These are phyloP conservation scores for Thamnaconus septentrionalis DNA, from an alignment of 2,113 vertebrate species.

Conservation along the genomic window DNA sequence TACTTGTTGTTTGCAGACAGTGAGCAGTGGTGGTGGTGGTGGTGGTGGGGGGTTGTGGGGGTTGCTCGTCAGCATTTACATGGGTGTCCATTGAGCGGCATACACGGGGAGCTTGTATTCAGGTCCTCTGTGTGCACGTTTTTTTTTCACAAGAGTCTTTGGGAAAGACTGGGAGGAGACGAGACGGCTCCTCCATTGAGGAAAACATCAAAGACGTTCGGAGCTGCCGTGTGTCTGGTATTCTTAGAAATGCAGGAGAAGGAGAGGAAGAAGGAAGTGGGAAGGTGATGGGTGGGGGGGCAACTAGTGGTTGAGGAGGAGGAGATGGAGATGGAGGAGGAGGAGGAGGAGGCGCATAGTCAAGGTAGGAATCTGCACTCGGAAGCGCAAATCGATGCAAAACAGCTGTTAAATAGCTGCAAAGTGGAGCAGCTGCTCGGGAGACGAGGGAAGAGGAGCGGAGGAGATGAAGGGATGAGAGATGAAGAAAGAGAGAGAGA, in stretches of 20 bases:
- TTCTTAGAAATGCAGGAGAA: slow-evolving; percentile 37
- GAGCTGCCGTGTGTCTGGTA: slow-evolving; percentile 34
- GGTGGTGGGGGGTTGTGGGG: slow-evolving; percentile 43
- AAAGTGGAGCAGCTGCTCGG: slow-evolving; percentile 71
- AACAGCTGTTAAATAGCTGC: slow-evolving; percentile 74
- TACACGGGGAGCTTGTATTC: slow-evolving; percentile 5
- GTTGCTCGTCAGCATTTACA: too few species aligned
- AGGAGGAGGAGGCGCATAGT: slow-evolving; percentile 33
- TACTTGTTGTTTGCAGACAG: slow-evolving; percentile 57
- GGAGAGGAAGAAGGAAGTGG: slow-evolving; percentile 10
- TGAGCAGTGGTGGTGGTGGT: slow-evolving; percentile 41
- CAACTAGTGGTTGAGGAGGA: slow-evolving; percentile 20
- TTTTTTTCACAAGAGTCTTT: slow-evolving; percentile 46
- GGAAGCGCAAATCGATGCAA: slow-evolving; percentile 66
- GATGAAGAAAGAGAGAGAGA: slow-evolving; percentile 41
- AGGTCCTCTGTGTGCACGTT: slow-evolving; percentile 10
- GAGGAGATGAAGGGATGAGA: slow-evolving; percentile 55
- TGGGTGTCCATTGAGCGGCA: slow-evolving; percentile 3
- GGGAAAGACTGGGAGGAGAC: slow-evolving; percentile 54
- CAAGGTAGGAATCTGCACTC: slow-evolving; percentile 62
- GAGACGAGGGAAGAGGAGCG: slow-evolving; percentile 52
- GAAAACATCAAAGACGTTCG: slow-evolving; percentile 49
- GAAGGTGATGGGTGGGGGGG: slow-evolving; percentile 17
- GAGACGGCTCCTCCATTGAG: slow-evolving; percentile 54
- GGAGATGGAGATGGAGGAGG: slow-evolving; percentile 18